Conservation (phyloP, 64 coral and sea anemone genomes). For the Orbicella faveolata region DNA sequence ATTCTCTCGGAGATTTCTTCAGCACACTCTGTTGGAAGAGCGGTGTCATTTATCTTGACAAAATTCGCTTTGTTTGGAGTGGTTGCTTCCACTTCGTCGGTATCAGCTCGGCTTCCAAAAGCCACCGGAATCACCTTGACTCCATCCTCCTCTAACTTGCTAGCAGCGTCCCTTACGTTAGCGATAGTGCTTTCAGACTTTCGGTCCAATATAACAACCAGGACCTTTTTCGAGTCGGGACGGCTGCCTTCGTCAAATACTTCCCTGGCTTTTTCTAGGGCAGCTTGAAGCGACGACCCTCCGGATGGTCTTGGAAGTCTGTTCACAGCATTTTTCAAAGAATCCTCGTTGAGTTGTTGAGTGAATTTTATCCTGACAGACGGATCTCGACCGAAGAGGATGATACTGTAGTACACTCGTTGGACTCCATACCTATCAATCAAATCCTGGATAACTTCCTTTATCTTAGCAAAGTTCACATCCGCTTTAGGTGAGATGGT, state of each 20-base stretch:
- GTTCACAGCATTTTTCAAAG: conserved; percentile 10
- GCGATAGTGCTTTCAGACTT: conserved; percentile 13
- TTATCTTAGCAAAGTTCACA: conserved; percentile 51
- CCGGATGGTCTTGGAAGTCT: conserved; percentile 8
- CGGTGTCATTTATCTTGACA: conserved; percentile 33
- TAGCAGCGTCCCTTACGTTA: conserved; percentile 13
- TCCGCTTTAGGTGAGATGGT: conserved; percentile 44
- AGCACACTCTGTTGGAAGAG: conserved; percentile 24
- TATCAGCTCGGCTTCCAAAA: conserved; percentile 36
- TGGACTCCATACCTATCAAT: conserved; percentile 50
- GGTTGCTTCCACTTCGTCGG: conserved; percentile 15
- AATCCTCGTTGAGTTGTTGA: neutral
- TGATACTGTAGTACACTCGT: conserved; percentile 41
- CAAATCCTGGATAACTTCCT: conserved; percentile 60
- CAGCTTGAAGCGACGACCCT: conserved; percentile 2
- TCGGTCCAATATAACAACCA: conserved; percentile 43
- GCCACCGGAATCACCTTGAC: conserved; percentile 62
- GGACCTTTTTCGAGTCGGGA: conserved; percentile 36
- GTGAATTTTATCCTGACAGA: conserved; percentile 16
- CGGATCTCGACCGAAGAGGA: conserved; percentile 48
- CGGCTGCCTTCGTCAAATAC: conserved; percentile 22
- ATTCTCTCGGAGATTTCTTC: conserved; percentile 47
- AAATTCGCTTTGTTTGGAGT: conserved; percentile 60
- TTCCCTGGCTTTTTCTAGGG: conserved; percentile 9
- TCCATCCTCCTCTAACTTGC: conserved; percentile 37